Evolutionary conservation across 2,113 vertebrate species (phyloP).

Genomic region (Psilopsiagon aymara): DNA sequence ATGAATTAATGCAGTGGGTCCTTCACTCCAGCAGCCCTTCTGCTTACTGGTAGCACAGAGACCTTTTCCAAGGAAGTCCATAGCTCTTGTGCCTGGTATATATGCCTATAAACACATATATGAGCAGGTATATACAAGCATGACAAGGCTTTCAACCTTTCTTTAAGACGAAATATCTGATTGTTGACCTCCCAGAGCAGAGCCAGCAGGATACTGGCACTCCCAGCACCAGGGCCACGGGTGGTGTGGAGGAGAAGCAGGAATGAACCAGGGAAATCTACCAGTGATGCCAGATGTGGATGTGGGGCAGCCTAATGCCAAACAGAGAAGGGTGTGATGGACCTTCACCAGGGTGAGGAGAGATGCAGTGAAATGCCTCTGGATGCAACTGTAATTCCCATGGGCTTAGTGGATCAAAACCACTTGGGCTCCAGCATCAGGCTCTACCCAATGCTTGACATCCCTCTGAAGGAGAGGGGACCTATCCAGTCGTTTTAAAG

Average conservation of each 20-base stretch:
- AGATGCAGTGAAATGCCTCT: neutral
- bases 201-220: neutral
- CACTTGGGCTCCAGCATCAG: neutral
- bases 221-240: neutral
- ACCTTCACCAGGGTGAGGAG: neutral
- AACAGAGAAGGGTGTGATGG: neutral
- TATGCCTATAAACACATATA: too few species aligned
- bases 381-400: neutral
- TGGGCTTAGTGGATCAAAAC: neutral
- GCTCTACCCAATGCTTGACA: neutral
- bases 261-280: neutral
- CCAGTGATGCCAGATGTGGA: neutral
- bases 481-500: neutral
- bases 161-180: neutral
- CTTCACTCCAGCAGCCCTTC: neutral
- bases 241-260: neutral
- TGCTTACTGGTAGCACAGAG: neutral
- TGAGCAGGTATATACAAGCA: too few species aligned
- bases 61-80: neutral
- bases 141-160: neutral
- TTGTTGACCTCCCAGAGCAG: neutral
- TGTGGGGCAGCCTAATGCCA: neutral
- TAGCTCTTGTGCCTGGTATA: neutral
- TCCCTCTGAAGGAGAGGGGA: neutral
- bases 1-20: neutral